phyloP scores from a whole-genome alignment of 2,888 invertebrate species.

The Boloria selene region DNA sequence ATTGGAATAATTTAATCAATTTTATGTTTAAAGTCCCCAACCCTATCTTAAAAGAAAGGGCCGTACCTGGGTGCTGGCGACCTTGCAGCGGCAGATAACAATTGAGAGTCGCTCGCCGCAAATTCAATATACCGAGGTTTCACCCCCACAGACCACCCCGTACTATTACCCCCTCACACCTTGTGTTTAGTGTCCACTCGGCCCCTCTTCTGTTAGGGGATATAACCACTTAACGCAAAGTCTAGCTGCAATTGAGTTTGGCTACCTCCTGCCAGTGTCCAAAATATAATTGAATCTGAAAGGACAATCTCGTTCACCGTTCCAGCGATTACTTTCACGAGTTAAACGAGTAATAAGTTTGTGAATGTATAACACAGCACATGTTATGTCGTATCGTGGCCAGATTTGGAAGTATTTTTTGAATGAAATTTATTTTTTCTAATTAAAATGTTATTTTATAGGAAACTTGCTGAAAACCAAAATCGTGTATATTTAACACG shows the following conservation, averaged over 20 bases:
- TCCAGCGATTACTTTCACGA: conserved; percentile 19
- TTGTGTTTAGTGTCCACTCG: conserved; percentile 70
- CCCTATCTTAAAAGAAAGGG: conserved; percentile 73
- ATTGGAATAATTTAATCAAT: conserved; percentile 28
- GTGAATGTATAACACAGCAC: conserved; percentile 7
- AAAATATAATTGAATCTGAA: conserved; percentile 51
- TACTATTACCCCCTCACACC: conserved; percentile 48
- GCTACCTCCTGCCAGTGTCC: conserved; percentile 55
- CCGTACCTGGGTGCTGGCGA: conserved; percentile 60
- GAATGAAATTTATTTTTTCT: no score
- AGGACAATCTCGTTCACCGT: conserved; percentile 26
- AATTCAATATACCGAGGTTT: conserved; percentile 81
- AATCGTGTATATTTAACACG: no score
- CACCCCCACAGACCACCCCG: conserved; percentile 53
- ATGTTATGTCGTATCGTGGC: neutral
- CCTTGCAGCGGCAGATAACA: conserved; percentile 80
- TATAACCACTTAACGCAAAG: conserved; percentile 80
- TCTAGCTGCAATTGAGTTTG: conserved; percentile 77
- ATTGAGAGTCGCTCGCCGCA: conserved; percentile 74
- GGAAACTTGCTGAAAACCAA: neutral
- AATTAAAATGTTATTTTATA: no score
- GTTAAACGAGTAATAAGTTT: conserved; percentile 1
- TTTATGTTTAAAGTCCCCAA: conserved; percentile 44
- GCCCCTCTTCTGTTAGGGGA: conserved; percentile 67
- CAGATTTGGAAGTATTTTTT: neutral